A percentile compares a stretch with the other conserved stretches of the same genome.
Conservation (phyloP, 2,888 invertebrate species). For the Julus scanicus region DNA sequence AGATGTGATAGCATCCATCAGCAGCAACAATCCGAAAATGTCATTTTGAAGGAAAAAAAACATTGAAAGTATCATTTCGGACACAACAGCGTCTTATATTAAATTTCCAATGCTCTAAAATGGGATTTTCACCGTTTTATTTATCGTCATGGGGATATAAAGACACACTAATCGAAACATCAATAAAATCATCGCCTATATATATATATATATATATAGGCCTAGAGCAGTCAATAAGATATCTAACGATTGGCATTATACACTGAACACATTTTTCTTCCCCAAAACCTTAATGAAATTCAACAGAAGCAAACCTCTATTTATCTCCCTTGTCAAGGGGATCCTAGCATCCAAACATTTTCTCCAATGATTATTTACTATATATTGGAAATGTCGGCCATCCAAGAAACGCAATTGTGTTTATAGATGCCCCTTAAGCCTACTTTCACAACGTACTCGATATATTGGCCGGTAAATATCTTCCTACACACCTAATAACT, state of each 20-base stretch:
- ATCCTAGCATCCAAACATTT: background rate
- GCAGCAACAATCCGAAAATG: too few species aligned
- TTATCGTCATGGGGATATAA: background rate
- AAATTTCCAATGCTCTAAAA: background rate
- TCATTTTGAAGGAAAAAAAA: background rate
- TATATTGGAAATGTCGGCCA: constrained; percentile 15
- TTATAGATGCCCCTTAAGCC: background rate
- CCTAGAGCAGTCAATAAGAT: constrained; percentile 2
- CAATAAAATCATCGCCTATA: constrained; percentile 9
- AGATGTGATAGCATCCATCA: too few species aligned
- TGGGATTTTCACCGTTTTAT: constrained; percentile 28
- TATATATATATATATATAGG: background rate
- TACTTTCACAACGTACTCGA: background rate
- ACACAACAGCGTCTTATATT: background rate
- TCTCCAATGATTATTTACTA: constrained; percentile 38
- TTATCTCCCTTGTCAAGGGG: constrained; percentile 25
- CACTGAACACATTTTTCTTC: background rate
- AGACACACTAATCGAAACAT: constrained; percentile 31
- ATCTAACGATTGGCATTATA: constrained; percentile 10
- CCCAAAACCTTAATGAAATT: constrained; percentile 34
- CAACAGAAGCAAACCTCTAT: constrained; percentile 32
- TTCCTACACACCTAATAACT: background rate
- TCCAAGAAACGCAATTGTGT: background rate
- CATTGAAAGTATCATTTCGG: background rate
- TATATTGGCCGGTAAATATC: background rate